phyloP scores from a whole-genome alignment of 2,888 invertebrate species.

The Zygaena filipendulae region DNA sequence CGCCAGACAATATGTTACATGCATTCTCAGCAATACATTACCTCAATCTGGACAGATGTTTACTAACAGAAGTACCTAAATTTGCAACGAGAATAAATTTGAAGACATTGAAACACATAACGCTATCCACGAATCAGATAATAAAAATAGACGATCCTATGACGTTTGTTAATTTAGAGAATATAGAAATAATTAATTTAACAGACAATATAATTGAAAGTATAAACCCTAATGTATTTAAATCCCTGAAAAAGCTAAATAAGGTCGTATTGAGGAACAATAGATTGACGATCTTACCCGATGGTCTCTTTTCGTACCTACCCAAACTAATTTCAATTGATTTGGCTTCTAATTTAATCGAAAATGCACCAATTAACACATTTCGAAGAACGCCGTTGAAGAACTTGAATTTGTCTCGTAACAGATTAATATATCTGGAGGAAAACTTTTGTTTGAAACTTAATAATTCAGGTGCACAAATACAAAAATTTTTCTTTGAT shows the following conservation, averaged over 20 bases:
- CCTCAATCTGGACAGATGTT: constrained; percentile 31
- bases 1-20: constrained; percentile 26
- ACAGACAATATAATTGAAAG: constrained; percentile 31
- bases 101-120: constrained; percentile 32
- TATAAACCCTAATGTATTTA: constrained; percentile 32
- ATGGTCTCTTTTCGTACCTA: constrained; percentile 32
- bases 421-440: constrained; percentile 39
- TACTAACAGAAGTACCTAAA: constrained; percentile 31
- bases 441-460: constrained; percentile 47
- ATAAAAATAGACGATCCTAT: constrained; percentile 21
- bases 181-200: constrained; percentile 36
- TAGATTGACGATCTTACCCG: constrained; percentile 30
- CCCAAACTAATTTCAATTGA: constrained; percentile 31
- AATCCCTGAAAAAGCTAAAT: constrained; percentile 31
- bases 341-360: constrained; percentile 37
- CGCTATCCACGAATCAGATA: constrained; percentile 38
- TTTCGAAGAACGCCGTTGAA: constrained; percentile 36
- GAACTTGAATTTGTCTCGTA: constrained; percentile 38
- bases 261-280: constrained; percentile 35
- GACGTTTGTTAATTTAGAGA: constrained; percentile 27
- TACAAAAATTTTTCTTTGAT: constrained; percentile 41
- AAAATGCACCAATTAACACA: constrained; percentile 33
- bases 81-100: constrained; percentile 33
- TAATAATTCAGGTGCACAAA: constrained; percentile 32
- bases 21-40: constrained; percentile 24